Evolutionary conservation across 2,888 invertebrate genomes (phyloP).

Genomic region (Erebia epiphron): DNA sequence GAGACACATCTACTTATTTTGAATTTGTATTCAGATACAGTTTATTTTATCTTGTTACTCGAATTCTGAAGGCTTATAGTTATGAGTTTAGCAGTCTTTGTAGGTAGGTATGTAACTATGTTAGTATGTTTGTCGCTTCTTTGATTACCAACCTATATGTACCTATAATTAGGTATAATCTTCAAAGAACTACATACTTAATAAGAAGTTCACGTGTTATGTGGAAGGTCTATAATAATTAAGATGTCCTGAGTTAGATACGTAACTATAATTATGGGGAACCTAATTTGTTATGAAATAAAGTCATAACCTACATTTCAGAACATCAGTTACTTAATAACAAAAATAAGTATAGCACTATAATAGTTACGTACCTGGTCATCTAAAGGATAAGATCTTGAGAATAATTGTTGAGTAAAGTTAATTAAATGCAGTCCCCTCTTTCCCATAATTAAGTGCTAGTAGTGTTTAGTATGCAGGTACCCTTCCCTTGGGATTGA

Average conservation of each 20-base stretch:
- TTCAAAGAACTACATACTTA: too few relatives aligned
- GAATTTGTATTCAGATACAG: conserved; percentile 36
- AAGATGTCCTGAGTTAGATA: too few relatives aligned
- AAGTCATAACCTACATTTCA: too few relatives aligned
- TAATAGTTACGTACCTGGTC: background rate
- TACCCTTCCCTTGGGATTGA: conserved; percentile 61
- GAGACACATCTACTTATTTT: conserved; percentile 28
- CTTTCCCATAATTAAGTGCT: conserved; percentile 77
- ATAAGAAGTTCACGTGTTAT: too few relatives aligned
- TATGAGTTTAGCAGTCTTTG: background rate
- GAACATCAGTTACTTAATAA: too few relatives aligned
- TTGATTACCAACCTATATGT: background rate
- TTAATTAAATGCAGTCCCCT: conserved; percentile 76
- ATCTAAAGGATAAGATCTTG: conserved; percentile 27
- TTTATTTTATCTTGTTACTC: conserved; percentile 39
- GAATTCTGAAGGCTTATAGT: background rate
- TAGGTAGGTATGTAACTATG: background rate
- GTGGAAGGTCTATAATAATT: too few relatives aligned
- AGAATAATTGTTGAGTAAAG: conserved; percentile 63
- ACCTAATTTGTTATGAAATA: too few relatives aligned
- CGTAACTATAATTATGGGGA: too few relatives aligned
- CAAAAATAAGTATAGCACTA: too few relatives aligned
- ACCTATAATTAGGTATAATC: background rate
- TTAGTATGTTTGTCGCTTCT: background rate
- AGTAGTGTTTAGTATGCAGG: conserved; percentile 61